phyloP scores from a whole-genome alignment of 2,797 vertebrate genomes.

The Salmo trutta region DNA sequence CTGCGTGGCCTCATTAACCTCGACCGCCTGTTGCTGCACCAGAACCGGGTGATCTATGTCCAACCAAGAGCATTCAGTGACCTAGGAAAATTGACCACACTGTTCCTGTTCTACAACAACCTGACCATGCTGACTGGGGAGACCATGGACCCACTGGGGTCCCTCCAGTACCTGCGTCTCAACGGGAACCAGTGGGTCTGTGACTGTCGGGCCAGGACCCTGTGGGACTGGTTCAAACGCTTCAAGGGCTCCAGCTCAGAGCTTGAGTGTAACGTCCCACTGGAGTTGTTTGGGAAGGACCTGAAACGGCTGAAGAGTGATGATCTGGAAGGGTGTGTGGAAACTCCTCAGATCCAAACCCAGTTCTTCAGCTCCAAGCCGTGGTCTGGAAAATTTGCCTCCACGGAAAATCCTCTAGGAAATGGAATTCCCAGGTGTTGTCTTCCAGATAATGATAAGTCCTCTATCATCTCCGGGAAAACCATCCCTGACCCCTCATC shows the following conservation, averaged over 20 bases:
- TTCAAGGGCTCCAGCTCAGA: constrained; percentile 97
- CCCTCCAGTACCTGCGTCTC: constrained; percentile 93
- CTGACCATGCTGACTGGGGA: constrained; percentile 88
- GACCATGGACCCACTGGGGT: constrained; percentile 85
- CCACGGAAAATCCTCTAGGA: constrained; percentile 75
- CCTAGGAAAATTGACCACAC: constrained; percentile 89
- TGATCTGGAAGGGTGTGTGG: constrained; percentile 88
- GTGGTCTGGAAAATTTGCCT: constrained; percentile 78
- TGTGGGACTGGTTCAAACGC: constrained; percentile 97
- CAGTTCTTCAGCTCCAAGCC: constrained; percentile 83
- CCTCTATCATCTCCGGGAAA: constrained; percentile 89
- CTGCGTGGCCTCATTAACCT: constrained; percentile 89
- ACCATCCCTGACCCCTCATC: constrained; percentile 78
- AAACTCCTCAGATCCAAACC: constrained; percentile 82
- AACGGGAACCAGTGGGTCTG: constrained; percentile 98
- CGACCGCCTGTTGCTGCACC: constrained; percentile 92
- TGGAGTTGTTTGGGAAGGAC: constrained; percentile 83
- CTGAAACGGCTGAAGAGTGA: constrained; percentile 85
- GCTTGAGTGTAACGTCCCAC: constrained; percentile 87
- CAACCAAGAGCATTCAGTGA: constrained; percentile 88
- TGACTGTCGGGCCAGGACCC: constrained; percentile 90
- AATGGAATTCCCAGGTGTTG: constrained; percentile 86
- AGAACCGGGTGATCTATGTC: constrained; percentile 88
- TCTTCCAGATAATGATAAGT: constrained; percentile 88
- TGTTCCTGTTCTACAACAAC: constrained; percentile 97